phyloP scores from a whole-genome alignment of 2,888 invertebrate genomes.

The Cepaea hortensis region DNA sequence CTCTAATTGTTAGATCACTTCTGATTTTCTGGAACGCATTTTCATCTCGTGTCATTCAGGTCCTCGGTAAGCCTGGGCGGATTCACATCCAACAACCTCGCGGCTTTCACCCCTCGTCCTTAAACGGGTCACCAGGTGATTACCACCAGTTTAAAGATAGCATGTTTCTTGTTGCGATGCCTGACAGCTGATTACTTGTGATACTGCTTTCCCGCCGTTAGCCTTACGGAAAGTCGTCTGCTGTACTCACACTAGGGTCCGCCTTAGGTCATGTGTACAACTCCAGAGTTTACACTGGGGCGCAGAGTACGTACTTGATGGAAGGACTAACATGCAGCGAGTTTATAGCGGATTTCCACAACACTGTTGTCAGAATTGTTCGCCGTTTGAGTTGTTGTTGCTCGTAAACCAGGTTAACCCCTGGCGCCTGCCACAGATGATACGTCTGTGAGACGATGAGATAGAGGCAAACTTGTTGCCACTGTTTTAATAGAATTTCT shows the following conservation, averaged over 20 bases:
- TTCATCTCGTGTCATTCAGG: constrained; percentile 16
- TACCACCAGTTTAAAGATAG: background rate
- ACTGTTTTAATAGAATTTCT: no score
- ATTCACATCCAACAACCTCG: background rate
- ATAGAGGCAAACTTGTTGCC: no score
- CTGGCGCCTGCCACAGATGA: no score
- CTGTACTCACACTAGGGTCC: background rate
- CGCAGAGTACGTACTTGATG: constrained; percentile 6
- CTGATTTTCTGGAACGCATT: constrained; percentile 6
- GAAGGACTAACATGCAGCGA: background rate
- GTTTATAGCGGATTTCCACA: background rate
- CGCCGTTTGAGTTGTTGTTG: no score
- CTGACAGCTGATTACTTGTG: constrained; percentile 32
- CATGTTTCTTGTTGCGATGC: constrained; percentile 14
- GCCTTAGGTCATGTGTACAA: background rate
- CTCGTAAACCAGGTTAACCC: no score
- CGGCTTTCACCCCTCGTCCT: background rate
- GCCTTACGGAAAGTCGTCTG: background rate
- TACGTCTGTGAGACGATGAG: no score
- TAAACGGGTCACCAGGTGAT: background rate
- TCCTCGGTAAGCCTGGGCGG: background rate
- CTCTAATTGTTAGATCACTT: constrained; percentile 16
- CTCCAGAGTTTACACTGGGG: background rate
- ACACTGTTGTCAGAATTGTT: background rate
- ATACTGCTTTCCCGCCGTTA: background rate